These are phyloP conservation scores for Melinaea menophilus DNA, from an alignment of 2,888 invertebrate genomes.

Conservation along the genomic window DNA sequence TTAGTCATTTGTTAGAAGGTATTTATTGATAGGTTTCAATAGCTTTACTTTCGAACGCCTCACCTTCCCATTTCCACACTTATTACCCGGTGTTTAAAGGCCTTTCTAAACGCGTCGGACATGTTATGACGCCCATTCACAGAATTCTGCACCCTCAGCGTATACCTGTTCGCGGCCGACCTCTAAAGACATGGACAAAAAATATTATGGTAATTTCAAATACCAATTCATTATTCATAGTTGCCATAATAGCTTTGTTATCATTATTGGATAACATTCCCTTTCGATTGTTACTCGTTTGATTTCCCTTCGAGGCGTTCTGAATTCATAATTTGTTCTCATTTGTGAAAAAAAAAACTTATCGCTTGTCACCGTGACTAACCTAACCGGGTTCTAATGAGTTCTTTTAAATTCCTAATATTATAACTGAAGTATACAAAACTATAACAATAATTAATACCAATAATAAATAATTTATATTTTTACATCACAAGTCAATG, in stretches of 20 bases:
- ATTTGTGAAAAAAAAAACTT: constrained; percentile 39
- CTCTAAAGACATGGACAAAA: constrained; percentile 71
- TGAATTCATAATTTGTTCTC: constrained; percentile 45
- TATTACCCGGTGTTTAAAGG: constrained; percentile 32
- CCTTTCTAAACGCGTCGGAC: constrained; percentile 28
- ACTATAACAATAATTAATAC: too few species aligned
- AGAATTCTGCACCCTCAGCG: constrained; percentile 76
- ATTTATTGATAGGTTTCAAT: constrained; percentile 31
- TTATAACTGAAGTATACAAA: too few species aligned
- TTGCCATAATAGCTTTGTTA: constrained; percentile 74
- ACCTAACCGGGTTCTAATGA: constrained; percentile 22
- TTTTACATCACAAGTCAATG: background rate
- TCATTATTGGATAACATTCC: constrained; percentile 69
- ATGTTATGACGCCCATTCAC: constrained; percentile 64
- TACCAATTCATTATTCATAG: constrained; percentile 72
- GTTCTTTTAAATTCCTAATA: too few species aligned
- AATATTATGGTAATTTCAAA: constrained; percentile 75
- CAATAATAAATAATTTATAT: too few species aligned
- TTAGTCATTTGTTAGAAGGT: constrained; percentile 36
- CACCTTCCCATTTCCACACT: constrained; percentile 34
- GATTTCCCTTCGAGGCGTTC: constrained; percentile 38
- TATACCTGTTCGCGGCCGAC: constrained; percentile 74
- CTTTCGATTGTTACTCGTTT: constrained; percentile 55
- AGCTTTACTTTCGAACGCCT: constrained; percentile 40
- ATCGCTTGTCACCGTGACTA: constrained; percentile 48